Evolutionary conservation across 2,888 invertebrate species (phyloP).

Genomic region (Nomada goodeniana): DNA sequence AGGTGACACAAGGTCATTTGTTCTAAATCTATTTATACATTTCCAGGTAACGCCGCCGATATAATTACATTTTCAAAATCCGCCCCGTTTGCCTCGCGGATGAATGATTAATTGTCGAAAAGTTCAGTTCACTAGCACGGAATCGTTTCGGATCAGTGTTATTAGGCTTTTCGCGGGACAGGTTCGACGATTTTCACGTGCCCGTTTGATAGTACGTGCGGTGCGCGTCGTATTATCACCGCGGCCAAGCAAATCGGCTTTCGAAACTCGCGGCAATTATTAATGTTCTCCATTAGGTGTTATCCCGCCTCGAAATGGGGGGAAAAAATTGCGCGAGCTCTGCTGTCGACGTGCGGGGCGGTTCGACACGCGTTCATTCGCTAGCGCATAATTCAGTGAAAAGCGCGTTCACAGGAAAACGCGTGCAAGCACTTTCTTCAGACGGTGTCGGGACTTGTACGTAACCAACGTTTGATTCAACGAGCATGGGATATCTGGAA

Average conservation of each 20-base stretch:
- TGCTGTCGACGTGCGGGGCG: neutral
- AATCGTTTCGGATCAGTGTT: slow-evolving; percentile 24
- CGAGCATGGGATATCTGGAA: too few relatives aligned
- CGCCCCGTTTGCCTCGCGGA: neutral
- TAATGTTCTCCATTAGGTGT: slow-evolving; percentile 69
- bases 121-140: neutral
- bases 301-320: slow-evolving; percentile 13
- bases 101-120: neutral
- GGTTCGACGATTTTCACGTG: slow-evolving; percentile 46
- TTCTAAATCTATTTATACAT: too few relatives aligned
- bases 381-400: slow-evolving; percentile 6
- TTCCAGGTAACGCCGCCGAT: too few relatives aligned
- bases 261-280: slow-evolving; percentile 69
- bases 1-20: too few relatives aligned
- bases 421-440: neutral
- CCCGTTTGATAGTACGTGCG: slow-evolving; percentile 33
- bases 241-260: slow-evolving; percentile 64
- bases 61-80: too few relatives aligned
- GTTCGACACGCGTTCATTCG: too few relatives aligned
- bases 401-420: neutral
- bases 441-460: neutral
- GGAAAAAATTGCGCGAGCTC: slow-evolving; percentile 23
- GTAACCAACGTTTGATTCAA: too few relatives aligned
- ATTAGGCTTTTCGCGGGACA: slow-evolving; percentile 44
- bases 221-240: slow-evolving; percentile 45